Evolutionary conservation across 2,113 vertebrate species (phyloP), one percentile per base, ranked within the genome.

Genomic region (Cryptomyrus ogoouensis): DNA sequence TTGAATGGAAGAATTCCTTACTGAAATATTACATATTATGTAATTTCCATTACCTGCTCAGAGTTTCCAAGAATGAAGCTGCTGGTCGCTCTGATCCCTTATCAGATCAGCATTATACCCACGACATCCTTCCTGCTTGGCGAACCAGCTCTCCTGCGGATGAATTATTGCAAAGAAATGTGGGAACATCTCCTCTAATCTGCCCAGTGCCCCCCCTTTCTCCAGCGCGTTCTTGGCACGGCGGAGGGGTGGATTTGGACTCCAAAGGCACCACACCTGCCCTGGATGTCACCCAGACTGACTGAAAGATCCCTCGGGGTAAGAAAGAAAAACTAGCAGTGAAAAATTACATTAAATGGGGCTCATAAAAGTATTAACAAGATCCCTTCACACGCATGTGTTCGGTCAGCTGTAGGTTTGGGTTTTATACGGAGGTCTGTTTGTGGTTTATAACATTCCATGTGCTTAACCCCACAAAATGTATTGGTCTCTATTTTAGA

Each of bases 311-410:
- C 47, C 46, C 85, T 15, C 15, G n/a, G 47, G 49, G 49, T 19
- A 53, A 27, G 49, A 52, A 35, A 87, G 10, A 87, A 52, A 87
- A 53, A 87, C 24, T 31, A 52, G 50, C 47, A 50, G 1, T 0
- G 31, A 47, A 53, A 53, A 35, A 87, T 87, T 53, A 19, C 31
- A 87, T 24, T 87, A 35, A 87, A n/a, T 87, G 49, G 50, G 31
- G 50, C 85, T 53, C 31, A 31, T 87, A 87, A 87, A 87, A 53
- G 31, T 87, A 53, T 87, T 87, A 53, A 87, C 85, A 87, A 87
- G 85, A 35, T 5, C 13, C 13, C 27, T 53, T 87, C 85, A 87
- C 85, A 87, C 50, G 49, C 85, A 87, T 35, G 19, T 53, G 85
- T 49, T 49, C 31, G 10, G 85, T 53, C 49, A 53, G 24, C 85